phyloP scores from a whole-genome alignment of 2,888 invertebrate species.

The Drosophila tanythrix region DNA sequence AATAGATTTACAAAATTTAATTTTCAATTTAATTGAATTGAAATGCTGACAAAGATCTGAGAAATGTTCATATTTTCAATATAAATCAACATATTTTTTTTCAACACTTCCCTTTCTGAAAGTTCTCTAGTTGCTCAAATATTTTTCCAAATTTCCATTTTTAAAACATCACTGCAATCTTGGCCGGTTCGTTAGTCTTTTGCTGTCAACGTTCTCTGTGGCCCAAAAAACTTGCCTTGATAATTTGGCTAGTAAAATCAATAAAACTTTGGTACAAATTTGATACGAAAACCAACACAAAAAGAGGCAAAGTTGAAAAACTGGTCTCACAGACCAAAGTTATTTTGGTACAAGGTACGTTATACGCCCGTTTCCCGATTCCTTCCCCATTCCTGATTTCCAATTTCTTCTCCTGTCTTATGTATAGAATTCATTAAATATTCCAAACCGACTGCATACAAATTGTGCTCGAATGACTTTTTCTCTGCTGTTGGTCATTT shows the following conservation, averaged over 20 bases:
- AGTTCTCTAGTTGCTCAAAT: neutral
- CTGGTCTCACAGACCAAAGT: slow-evolving; percentile 20
- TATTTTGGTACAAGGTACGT: neutral
- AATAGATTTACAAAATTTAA: slow-evolving; percentile 14
- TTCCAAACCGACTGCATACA: slow-evolving; percentile 62
- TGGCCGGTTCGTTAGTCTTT: neutral
- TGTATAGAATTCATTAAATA: slow-evolving; percentile 69
- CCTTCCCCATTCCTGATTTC: neutral
- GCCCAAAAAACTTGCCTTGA: slow-evolving; percentile 15
- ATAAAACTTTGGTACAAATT: slow-evolving; percentile 29
- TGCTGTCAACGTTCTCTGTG: neutral
- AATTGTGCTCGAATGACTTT: slow-evolving; percentile 53
- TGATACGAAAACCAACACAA: slow-evolving; percentile 14
- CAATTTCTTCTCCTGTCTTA: neutral
- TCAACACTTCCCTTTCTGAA: neutral
- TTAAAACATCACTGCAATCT: neutral
- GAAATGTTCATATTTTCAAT: neutral
- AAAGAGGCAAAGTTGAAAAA: slow-evolving; percentile 8
- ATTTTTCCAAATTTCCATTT: slow-evolving; percentile 2
- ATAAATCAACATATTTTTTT: neutral
- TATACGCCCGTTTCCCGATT: slow-evolving; percentile 11
- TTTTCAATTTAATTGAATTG: slow-evolving; percentile 11
- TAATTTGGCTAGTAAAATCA: slow-evolving; percentile 44
- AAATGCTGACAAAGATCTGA: neutral
- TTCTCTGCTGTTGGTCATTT: slow-evolving; percentile 59